Conservation (phyloP, 2,797 vertebrate genomes). For the Sebastes reedi region DNA sequence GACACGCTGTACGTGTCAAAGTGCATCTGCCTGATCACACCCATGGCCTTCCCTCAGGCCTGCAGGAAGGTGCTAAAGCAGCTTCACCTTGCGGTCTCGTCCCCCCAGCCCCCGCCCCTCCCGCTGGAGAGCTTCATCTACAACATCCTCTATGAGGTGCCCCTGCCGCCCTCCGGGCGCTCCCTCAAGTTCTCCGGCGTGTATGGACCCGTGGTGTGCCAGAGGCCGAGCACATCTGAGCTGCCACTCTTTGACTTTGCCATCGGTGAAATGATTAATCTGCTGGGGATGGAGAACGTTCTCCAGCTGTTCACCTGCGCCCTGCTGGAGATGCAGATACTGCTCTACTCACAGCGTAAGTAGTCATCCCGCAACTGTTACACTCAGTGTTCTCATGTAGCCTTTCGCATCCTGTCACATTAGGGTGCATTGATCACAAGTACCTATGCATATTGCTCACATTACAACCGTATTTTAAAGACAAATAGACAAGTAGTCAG, state of each 20-base stretch:
- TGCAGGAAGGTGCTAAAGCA: slow-evolving; percentile 93
- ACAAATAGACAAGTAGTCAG: background rate
- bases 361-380: slow-evolving; percentile 13
- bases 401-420: background rate
- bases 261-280: slow-evolving; percentile 90
- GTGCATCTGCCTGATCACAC: slow-evolving; percentile 97
- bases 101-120: slow-evolving; percentile 94
- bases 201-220: slow-evolving; percentile 94
- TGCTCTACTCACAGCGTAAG: slow-evolving; percentile 99
- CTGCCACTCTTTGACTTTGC: slow-evolving; percentile 96
- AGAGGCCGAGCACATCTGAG: slow-evolving; percentile 95
- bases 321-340: slow-evolving; percentile 97
- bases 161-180: slow-evolving; percentile 92
- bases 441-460: background rate
- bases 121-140: slow-evolving; percentile 98
- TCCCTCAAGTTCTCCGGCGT: slow-evolving; percentile 97
- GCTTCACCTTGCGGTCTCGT: slow-evolving; percentile 94
- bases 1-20: slow-evolving; percentile 98
- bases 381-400: background rate
- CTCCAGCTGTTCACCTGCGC: slow-evolving; percentile 98
- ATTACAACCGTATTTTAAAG: background rate
- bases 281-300: slow-evolving; percentile 96
- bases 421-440: background rate
- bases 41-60: slow-evolving; percentile 97
- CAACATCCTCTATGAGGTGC: slow-evolving; percentile 98